These are phyloP conservation scores for Platycercus adscitus DNA, from an alignment of 2,113 vertebrate species.

Conservation along the genomic window DNA sequence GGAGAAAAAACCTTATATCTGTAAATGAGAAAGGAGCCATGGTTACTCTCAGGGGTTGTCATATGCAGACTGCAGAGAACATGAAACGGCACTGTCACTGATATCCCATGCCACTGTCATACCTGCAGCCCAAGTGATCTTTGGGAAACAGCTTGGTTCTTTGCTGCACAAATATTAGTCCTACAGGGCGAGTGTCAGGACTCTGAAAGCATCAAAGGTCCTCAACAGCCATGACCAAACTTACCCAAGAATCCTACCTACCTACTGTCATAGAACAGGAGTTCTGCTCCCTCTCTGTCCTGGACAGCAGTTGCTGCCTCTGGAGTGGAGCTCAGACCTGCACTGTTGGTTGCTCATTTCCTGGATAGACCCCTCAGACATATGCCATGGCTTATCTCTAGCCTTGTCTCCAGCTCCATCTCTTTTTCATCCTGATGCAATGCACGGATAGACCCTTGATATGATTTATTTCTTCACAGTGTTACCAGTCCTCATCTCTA, in stretches of 20 bases:
- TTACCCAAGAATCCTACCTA: accelerated
- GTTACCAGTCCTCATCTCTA: not conserved
- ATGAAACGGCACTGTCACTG: accelerated
- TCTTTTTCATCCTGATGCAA: not conserved
- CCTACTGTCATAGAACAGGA: accelerated
- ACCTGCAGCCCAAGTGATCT: not conserved
- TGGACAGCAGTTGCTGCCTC: not conserved
- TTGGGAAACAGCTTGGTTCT: not conserved
- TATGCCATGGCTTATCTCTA: not conserved
- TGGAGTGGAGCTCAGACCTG: not conserved
- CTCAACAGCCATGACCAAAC: not conserved
- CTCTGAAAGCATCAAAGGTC: not conserved
- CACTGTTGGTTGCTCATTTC: accelerated
- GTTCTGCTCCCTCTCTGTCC: not conserved
- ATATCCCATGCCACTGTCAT: not conserved
- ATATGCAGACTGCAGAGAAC: not conserved
- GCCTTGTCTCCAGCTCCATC: not conserved
- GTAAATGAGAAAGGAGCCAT: not conserved
- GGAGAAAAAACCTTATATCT: not conserved
- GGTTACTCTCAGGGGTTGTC: accelerated
- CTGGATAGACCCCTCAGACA: not conserved
- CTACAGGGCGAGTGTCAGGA: not conserved
- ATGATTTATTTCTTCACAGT: accelerated
- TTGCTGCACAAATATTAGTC: not conserved
- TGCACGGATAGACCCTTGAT: accelerated